Base-by-base conservation (phyloP, 2,113 vertebrate species). In the Orcinus orca region DNA sequence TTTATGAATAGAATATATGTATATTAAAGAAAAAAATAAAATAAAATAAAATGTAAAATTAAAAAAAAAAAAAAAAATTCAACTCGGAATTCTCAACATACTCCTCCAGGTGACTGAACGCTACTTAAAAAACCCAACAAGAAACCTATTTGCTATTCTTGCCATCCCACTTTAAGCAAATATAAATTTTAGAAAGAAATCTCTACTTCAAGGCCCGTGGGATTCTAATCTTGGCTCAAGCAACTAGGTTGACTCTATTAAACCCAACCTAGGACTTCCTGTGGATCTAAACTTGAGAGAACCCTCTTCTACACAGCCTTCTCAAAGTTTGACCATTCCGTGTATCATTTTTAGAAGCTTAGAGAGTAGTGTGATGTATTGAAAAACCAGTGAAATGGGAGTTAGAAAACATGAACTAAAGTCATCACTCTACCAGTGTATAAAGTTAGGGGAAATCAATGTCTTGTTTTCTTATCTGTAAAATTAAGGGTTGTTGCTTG, bases 161-260 rank as follows among this genome's bases (percentile, higher is more conserved):
- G 20, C 53, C 67, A 92, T 82, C 53, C 65, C 55, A 82, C 29
- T 90, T 71, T 94, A 29, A 88, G n/a, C 63, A 95, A 65, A 97
- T 7, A 62, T 5, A 79, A 68, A 82, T 70, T 81, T 96, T 53
- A 53, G 33, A 58, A 53, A 67, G 36, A 79, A 53, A 53, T 44
- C 26, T 83, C 76, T 84, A 84, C n/a, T 79, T 81, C 20, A 85
- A 79, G 67, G 21, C 29, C n/a, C 21, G 33, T 26, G 41, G 5
- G 31, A 71, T 82, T 91, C 53, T 68, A 53, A 71, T 81, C 29
- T 70, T 93, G 82, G 31, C 77, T 80, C 92, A 67, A 12, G 23
- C 33, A 93, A 88, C 2, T 3, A 70, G 6, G 13, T 26, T 82
- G n/a, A 71, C 85, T 63, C 63, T 62, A 88, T 81, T 47, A 73